Percentiles rank a stretch among this genome's conserved stretches.
Conservation (phyloP, 2,113 vertebrate genomes). For the Chaetodon trifascialis region DNA sequence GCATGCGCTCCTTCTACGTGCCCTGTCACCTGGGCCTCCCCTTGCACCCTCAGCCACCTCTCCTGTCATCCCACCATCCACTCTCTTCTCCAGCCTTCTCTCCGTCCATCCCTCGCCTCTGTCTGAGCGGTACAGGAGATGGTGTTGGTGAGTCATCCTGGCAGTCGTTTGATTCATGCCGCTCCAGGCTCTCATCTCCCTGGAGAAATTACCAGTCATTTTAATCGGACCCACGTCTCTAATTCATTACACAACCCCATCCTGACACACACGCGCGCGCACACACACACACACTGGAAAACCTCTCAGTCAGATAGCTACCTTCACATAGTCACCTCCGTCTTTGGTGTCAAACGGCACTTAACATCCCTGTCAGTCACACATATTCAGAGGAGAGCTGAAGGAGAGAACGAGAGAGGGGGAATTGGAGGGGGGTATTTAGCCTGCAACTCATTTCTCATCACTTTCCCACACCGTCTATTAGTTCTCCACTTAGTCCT, state of each 20-base stretch:
- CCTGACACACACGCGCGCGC: slow-evolving; percentile 55
- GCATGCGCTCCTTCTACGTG: slow-evolving; percentile 3
- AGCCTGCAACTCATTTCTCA: slow-evolving; percentile 76
- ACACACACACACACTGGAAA: slow-evolving; percentile 40
- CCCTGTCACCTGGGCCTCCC: neutral
- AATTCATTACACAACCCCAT: slow-evolving; percentile 85
- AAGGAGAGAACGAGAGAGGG: slow-evolving; percentile 75
- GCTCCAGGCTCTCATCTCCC: slow-evolving; percentile 82
- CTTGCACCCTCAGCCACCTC: neutral
- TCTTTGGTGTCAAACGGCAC: slow-evolving; percentile 88
- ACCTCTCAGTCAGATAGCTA: slow-evolving; percentile 70
- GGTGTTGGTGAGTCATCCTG: slow-evolving; percentile 79
- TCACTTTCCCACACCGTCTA: slow-evolving; percentile 73
- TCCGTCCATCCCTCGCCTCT: slow-evolving; percentile 28
- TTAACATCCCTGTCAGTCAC: slow-evolving; percentile 89
- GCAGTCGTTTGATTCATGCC: slow-evolving; percentile 82
- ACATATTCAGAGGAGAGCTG: slow-evolving; percentile 83
- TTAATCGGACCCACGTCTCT: slow-evolving; percentile 87
- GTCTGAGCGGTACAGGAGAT: slow-evolving; percentile 39
- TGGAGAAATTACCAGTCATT: slow-evolving; percentile 89
- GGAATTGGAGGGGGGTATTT: slow-evolving; percentile 67
- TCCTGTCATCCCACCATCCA: slow-evolving; percentile 38
- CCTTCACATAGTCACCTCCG: slow-evolving; percentile 82
- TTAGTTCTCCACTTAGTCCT: slow-evolving; percentile 71
- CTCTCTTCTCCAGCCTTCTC: slow-evolving; percentile 19